Percentiles rank a stretch among this genome's conserved stretches.
Conservation (phyloP, 2,113 vertebrate genomes). For the Ophthalmolycus amberensis region DNA sequence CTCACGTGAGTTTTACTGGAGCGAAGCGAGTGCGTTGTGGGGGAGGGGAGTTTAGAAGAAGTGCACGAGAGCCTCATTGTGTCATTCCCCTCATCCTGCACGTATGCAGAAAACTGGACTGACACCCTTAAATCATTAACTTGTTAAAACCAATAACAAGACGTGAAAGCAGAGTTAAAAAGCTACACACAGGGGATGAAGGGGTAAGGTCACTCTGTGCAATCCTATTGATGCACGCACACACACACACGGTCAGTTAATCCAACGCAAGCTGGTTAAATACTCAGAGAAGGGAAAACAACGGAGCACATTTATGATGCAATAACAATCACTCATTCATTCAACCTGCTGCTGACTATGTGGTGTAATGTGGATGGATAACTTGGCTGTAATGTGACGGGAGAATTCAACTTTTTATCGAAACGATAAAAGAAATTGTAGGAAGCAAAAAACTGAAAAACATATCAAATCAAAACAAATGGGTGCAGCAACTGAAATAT, state of each 20-base stretch:
- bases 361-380: not conserved
- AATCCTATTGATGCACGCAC: constrained; percentile 62
- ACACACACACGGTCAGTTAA: constrained; percentile 50
- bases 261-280: constrained; percentile 43
- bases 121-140: constrained; percentile 47
- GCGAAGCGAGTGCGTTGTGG: constrained; percentile 57
- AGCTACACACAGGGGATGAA: constrained; percentile 55
- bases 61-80: constrained; percentile 70
- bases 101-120: constrained; percentile 17
- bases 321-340: constrained; percentile 1
- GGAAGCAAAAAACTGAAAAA: not conserved
- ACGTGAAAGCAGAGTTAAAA: constrained; percentile 42
- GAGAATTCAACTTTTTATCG: not conserved
- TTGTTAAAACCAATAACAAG: constrained; percentile 44
- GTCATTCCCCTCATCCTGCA: constrained; percentile 35
- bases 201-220: constrained; percentile 65
- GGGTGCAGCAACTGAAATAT: not conserved
- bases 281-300: constrained; percentile 36
- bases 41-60: constrained; percentile 55
- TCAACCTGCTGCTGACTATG: not conserved
- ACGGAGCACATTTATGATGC: constrained; percentile 6
- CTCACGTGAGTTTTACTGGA: constrained; percentile 64
- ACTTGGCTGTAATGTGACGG: not conserved
- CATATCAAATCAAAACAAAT: not conserved
- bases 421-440: not conserved